Percentiles rank a stretch among this genome's conserved stretches.
Conservation (phyloP, 1,140 invertebrate genomes). For the Whitmania pigra region DNA sequence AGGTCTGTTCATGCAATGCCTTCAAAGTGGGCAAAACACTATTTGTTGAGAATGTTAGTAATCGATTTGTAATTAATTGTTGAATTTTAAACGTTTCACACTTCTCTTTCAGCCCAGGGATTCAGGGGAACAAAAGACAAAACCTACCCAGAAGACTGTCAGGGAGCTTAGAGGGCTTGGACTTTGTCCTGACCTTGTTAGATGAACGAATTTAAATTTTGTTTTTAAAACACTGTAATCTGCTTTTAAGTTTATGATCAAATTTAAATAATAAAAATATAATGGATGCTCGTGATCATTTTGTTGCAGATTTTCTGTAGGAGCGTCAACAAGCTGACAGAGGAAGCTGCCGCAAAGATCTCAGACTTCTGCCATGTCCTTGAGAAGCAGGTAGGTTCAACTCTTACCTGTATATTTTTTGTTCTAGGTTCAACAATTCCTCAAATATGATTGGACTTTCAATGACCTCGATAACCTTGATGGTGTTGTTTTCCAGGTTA, state of each 20-base stretch:
- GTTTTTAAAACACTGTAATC: background rate
- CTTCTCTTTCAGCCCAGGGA: slow-evolving; percentile 54
- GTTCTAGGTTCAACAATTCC: too few relatives aligned
- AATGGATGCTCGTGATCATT: background rate
- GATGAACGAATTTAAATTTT: slow-evolving; percentile 15
- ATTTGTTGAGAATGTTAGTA: too few relatives aligned
- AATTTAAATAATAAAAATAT: too few relatives aligned
- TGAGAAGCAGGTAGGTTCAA: slow-evolving; percentile 57
- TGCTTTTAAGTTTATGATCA: too few relatives aligned
- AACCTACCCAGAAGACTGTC: slow-evolving; percentile 91
- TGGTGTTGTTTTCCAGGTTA: slow-evolving; percentile 52
- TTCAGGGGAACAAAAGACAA: slow-evolving; percentile 92
- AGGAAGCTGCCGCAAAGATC: slow-evolving; percentile 77
- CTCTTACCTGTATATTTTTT: too few relatives aligned
- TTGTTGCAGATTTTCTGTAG: slow-evolving; percentile 63
- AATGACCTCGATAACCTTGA: too few relatives aligned
- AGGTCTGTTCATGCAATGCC: slow-evolving; percentile 45
- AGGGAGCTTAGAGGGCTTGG: slow-evolving; percentile 79
- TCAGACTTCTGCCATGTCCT: slow-evolving; percentile 91
- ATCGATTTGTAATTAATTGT: too few relatives aligned
- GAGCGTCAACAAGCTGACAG: slow-evolving; percentile 68
- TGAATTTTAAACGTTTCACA: too few relatives aligned
- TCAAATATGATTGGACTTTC: too few relatives aligned
- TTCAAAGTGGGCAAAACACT: too few relatives aligned
- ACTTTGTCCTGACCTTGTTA: slow-evolving; percentile 73